Evolutionary conservation across 2,888 invertebrate genomes (phyloP).

Genomic region (Allacma fusca): DNA sequence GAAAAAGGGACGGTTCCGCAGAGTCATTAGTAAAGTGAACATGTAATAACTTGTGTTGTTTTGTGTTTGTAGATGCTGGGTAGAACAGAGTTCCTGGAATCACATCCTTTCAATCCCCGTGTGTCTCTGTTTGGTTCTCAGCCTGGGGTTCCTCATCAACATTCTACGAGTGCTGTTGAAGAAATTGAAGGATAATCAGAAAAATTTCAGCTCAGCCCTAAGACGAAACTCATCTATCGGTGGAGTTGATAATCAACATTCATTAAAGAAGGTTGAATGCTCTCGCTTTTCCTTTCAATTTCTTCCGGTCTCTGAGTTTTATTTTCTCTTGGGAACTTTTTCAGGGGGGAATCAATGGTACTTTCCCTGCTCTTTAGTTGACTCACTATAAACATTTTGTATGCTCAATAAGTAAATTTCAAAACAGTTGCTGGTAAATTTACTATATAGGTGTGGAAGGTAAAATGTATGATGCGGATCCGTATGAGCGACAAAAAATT

Average conservation of each 20-base stretch:
- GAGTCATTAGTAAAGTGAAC: not conserved
- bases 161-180: constrained; percentile 86
- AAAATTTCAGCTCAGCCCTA: constrained; percentile 53
- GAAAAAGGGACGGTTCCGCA: too few relatives aligned
- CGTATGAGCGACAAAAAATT: too few relatives aligned
- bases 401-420: too few relatives aligned
- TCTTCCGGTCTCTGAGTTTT: not conserved
- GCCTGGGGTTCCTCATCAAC: constrained; percentile 85
- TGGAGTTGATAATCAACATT: constrained; percentile 57
- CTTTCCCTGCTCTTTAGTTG: too few relatives aligned
- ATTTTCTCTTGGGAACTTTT: too few relatives aligned
- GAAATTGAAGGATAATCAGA: constrained; percentile 66
- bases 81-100: constrained; percentile 75
- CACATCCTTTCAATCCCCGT: constrained; percentile 81
- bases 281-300: not conserved
- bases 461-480: too few relatives aligned
- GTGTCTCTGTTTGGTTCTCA: constrained; percentile 79
- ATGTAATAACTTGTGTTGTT: too few relatives aligned
- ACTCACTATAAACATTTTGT: too few relatives aligned
- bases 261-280: constrained; percentile 58
- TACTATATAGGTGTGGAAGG: too few relatives aligned
- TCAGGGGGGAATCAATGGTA: too few relatives aligned
- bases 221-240: constrained; percentile 55
- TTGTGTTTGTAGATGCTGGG: constrained; percentile 83
- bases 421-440: too few relatives aligned